Evolutionary conservation across 2,797 vertebrate species (phyloP).

Genomic region (Enteromius unitaeniatus): DNA sequence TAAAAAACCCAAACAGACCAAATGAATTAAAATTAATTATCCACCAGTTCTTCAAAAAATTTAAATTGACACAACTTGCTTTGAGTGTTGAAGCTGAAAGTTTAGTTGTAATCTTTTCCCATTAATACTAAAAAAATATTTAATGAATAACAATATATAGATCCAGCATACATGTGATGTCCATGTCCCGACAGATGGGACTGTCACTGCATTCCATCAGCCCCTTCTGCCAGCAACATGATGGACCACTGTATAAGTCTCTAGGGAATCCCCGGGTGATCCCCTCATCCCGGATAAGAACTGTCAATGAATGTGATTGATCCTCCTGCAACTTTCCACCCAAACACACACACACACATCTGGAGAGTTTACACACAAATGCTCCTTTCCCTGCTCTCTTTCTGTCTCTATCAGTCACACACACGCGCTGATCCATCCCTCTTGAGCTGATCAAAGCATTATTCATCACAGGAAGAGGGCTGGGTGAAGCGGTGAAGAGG

Average conservation of each 20-base stretch:
- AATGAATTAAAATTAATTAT: not conserved
- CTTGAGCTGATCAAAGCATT: conserved; percentile 58
- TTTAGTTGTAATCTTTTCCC: not conserved
- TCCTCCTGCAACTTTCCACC: conserved; percentile 61
- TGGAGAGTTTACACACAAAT: conserved; percentile 9
- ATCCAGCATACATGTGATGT: conserved; percentile 36
- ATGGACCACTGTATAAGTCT: conserved; percentile 60
- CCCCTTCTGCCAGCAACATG: conserved; percentile 48
- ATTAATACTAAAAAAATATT: not conserved
- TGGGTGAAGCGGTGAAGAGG: conserved; percentile 20
- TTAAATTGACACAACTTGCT: not conserved
- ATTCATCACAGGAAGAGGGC: conserved; percentile 55
- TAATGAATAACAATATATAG: not conserved
- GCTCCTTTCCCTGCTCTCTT: conserved; percentile 4
- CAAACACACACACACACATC: conserved; percentile 62
- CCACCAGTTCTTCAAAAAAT: not conserved
- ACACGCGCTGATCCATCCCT: conserved; percentile 63
- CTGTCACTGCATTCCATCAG: conserved; percentile 31
- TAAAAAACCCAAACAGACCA: not conserved
- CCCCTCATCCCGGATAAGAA: conserved; percentile 58
- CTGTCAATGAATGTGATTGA: conserved; percentile 76
- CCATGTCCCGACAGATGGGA: conserved; percentile 33
- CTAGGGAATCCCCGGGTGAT: conserved; percentile 56
- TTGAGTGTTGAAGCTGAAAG: not conserved
- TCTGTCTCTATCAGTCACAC: conserved; percentile 36